Base-by-base conservation (phyloP, 2,888 invertebrate genomes). In the Eumerus sabulonum region DNA sequence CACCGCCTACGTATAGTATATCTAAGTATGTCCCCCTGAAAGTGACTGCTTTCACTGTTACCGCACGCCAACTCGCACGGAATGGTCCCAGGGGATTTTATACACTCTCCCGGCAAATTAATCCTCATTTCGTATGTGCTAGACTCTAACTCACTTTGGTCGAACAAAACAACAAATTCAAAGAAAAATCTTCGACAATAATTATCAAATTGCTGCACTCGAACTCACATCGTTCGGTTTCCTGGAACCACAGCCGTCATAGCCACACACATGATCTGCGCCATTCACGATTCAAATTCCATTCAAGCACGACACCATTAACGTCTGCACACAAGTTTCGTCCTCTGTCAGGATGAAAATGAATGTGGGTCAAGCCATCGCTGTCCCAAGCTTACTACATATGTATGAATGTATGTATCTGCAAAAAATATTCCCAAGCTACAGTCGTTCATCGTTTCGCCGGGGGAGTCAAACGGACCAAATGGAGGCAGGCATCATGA, bases 381-480 rank as follows among this genome's bases (percentile, higher is more conserved):
- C 44, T 48, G 45, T 35, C 56, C 42, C 44, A 27, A 38, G 54
- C 27, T 27, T 27, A 27, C 27, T 27, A n/a, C n/a, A n/a, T n/a
- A n/a, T n/a, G n/a, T n/a, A n/a, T n/a, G n/a, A n/a, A n/a, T n/a
- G n/a, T n/a, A 27, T 27, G 27, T 27, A 27, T 27, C 27, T 27
- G 27, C n/a, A 27, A 27, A 27, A 27, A 27, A 2, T 27, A 7
- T 62, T 56, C 47, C 72, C 72, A 72, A 57, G 56, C 62, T 45
- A 11, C 53, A 50, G 44, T 48, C 64, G 51, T 40, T 42, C 36
- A 72, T 67, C 62, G 56, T 72, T 62, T 13, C 42, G 18, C 62
- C 48, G 42, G 3, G 54, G 16, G 42, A 18, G 62, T 40, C 27
- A 27, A 27, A 27, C 27, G 27, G 27, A 27, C 54, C 45, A 47